Evolutionary conservation across 1,140 invertebrate species (phyloP).

Genomic region (Geopemphigus sp.): DNA sequence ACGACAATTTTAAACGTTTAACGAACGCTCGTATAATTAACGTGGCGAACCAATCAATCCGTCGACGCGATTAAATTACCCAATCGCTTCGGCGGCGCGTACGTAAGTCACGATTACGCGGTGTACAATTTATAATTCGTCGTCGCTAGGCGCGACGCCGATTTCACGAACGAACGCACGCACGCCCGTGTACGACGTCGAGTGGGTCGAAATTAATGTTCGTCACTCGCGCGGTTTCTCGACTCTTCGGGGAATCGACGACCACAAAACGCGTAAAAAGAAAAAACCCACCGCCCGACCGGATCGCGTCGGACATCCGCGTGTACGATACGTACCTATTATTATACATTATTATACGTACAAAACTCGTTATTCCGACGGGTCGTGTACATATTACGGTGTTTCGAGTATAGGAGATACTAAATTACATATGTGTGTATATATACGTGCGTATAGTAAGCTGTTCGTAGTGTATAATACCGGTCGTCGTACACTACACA

Average conservation of each 20-base stretch:
- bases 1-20: not conserved
- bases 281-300: constrained; percentile 3
- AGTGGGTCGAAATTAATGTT: not conserved
- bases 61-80: not conserved
- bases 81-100: too few relatives aligned
- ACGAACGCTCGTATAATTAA: not conserved
- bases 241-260: too few relatives aligned
- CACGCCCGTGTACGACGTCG: not conserved
- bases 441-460: not conserved
- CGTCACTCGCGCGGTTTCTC: not conserved
- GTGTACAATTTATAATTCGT: not conserved
- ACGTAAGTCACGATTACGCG: not conserved
- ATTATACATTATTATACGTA: too few relatives aligned
- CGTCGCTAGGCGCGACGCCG: not conserved
- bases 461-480: too few relatives aligned
- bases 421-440: too few relatives aligned
- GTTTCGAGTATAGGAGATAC: too few relatives aligned
- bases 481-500: not conserved
- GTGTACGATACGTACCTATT: not conserved
- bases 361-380: constrained; percentile 22
- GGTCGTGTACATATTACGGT: not conserved
- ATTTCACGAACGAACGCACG: not conserved
- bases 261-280: too few relatives aligned
- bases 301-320: constrained; percentile 15
- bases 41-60: not conserved